phyloP scores from a whole-genome alignment of 1,140 invertebrate species.

The Drosophila carrolli region DNA sequence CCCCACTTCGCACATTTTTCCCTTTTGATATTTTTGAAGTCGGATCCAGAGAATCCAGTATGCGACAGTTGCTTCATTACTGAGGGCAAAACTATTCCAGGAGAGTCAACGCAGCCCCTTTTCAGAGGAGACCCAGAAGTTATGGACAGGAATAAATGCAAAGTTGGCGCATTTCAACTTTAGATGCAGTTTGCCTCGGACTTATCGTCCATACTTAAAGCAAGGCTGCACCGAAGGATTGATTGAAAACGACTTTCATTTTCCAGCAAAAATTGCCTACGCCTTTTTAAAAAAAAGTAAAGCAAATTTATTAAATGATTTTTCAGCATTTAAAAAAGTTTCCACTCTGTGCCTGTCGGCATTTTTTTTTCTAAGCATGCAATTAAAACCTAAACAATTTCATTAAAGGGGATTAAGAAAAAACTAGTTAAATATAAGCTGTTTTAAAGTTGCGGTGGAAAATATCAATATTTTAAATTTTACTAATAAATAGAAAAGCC shows the following conservation, averaged over 20 bases:
- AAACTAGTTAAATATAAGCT: background rate
- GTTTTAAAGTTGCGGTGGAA: background rate
- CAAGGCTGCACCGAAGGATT: background rate
- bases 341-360: background rate
- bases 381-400: background rate
- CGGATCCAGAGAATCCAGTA: conserved; percentile 29
- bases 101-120: background rate
- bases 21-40: conserved; percentile 43
- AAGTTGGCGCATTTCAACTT: conserved; percentile 32
- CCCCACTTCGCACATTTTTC: conserved; percentile 7
- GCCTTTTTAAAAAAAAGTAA: too few species aligned
- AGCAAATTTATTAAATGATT: conserved; percentile 1
- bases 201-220: background rate
- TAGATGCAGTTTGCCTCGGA: conserved; percentile 11
- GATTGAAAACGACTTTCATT: background rate
- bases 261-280: background rate
- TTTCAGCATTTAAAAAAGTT: background rate
- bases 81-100: conserved; percentile 26
- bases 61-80: conserved; percentile 65
- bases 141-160: conserved; percentile 38
- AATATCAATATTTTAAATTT: background rate
- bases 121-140: conserved; percentile 9
- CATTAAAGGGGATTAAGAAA: background rate
- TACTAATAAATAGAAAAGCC: background rate
- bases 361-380: background rate